phyloP scores from a whole-genome alignment of 2,888 invertebrate species.

The Pheosia tremula region DNA sequence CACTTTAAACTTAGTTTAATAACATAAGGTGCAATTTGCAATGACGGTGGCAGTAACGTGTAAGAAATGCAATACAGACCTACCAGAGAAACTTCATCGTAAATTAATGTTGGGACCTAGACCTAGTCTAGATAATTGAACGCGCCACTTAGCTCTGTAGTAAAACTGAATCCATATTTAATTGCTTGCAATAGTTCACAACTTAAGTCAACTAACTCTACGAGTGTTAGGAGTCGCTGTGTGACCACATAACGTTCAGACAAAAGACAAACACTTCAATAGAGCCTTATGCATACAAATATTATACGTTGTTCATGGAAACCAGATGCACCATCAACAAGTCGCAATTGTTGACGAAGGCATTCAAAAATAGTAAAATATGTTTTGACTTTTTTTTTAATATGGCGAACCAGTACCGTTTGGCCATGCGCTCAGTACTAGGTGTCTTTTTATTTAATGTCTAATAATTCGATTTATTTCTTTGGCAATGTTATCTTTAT shows the following conservation, averaged over 20 bases:
- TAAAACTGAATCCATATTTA: slow-evolving; percentile 14
- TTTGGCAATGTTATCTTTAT: too few relatives aligned
- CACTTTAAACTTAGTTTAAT: slow-evolving; percentile 52
- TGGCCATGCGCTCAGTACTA: too few relatives aligned
- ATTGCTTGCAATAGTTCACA: slow-evolving; percentile 11
- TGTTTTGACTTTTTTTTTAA: too few relatives aligned
- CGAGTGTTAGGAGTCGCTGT: neutral
- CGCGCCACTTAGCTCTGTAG: slow-evolving; percentile 27
- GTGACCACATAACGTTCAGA: slow-evolving; percentile 7
- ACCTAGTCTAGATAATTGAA: slow-evolving; percentile 43
- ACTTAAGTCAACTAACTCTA: neutral
- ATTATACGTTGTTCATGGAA: slow-evolving; percentile 29
- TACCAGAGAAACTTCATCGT: slow-evolving; percentile 43
- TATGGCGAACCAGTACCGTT: too few relatives aligned
- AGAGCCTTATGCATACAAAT: slow-evolving; percentile 25
- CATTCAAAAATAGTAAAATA: slow-evolving; percentile 10
- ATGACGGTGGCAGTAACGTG: slow-evolving; percentile 27
- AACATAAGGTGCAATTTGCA: slow-evolving; percentile 53
- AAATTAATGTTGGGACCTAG: slow-evolving; percentile 47
- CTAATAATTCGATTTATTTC: too few relatives aligned
- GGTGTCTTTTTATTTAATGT: too few relatives aligned
- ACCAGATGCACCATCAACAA: slow-evolving; percentile 30
- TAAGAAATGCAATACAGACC: slow-evolving; percentile 39
- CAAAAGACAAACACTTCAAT: slow-evolving; percentile 21
- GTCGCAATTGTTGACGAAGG: slow-evolving; percentile 17